phyloP scores from a whole-genome alignment of 2,113 vertebrate species.

The Nycticorax nycticorax region DNA sequence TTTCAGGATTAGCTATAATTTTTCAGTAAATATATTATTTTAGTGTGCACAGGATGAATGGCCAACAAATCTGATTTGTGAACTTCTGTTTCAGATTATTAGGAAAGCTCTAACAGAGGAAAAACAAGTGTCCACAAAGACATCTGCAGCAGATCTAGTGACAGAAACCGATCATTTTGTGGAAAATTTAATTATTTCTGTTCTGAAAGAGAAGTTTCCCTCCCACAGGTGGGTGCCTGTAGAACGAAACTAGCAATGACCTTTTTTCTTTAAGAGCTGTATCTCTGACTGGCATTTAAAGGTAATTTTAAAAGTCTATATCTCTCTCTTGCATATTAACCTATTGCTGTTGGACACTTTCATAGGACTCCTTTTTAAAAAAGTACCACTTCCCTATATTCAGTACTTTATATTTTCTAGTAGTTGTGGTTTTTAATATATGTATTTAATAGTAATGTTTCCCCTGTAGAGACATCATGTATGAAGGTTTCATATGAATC shows the following conservation, averaged over 20 bases:
- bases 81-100: constrained; percentile 77
- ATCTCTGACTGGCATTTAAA: neutral
- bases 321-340: neutral
- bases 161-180: constrained; percentile 87
- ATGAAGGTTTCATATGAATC: neutral
- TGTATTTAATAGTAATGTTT: neutral
- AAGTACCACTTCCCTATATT: neutral
- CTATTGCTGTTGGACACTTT: neutral
- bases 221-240: constrained; percentile 80
- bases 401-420: neutral
- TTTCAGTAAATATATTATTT: neutral
- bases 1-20: neutral
- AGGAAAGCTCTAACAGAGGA: constrained; percentile 83
- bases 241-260: neutral
- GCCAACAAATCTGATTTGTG: neutral
- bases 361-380: neutral
- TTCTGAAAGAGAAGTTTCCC: constrained; percentile 82
- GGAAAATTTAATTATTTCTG: constrained; percentile 86
- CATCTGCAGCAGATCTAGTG: constrained; percentile 85
- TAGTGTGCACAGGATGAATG: neutral
- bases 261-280: neutral
- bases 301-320: neutral
- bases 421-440: neutral
- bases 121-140: constrained; percentile 85
- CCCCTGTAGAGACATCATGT: neutral